Evolutionary conservation across 2,888 invertebrate species (phyloP).

Genomic region (Cyrtodaria siliqua): DNA sequence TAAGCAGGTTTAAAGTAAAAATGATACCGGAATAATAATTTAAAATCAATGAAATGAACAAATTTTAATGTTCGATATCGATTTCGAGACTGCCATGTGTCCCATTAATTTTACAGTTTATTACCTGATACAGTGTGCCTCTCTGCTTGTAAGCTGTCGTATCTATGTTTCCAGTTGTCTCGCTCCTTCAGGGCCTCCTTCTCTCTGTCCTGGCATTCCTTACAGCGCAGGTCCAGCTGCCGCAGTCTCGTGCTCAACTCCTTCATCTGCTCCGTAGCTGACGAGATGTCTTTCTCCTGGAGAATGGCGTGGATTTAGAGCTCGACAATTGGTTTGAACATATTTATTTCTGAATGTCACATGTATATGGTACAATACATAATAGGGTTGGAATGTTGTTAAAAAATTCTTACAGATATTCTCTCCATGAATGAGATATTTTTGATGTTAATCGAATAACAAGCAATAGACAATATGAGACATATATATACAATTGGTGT

Average conservation of each 20-base stretch:
- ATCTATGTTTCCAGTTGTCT: conserved; percentile 78
- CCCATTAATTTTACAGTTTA: conserved; percentile 72
- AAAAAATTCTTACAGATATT: too few relatives aligned
- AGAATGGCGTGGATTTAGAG: background rate
- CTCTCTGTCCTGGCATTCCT: conserved; percentile 71
- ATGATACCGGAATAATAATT: too few relatives aligned
- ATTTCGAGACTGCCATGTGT: conserved; percentile 69
- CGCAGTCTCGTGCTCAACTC: conserved; percentile 73
- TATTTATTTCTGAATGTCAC: too few relatives aligned
- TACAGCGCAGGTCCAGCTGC: conserved; percentile 70
- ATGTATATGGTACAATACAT: too few relatives aligned
- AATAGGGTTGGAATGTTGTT: too few relatives aligned
- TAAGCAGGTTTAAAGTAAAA: too few relatives aligned
- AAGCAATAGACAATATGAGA: too few relatives aligned
- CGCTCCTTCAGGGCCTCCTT: conserved; percentile 69
- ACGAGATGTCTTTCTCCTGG: conserved; percentile 76
- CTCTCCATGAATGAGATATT: too few relatives aligned
- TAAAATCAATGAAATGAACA: too few relatives aligned
- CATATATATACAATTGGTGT: too few relatives aligned
- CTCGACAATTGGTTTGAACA: background rate
- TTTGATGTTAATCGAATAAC: too few relatives aligned
- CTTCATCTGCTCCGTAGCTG: conserved; percentile 71
- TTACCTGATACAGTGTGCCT: conserved; percentile 73
- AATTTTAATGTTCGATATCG: conserved; percentile 75
- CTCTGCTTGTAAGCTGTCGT: conserved; percentile 64